phyloP scores from a whole-genome alignment of 2,113 vertebrate genomes.

The Haemorhous mexicanus region DNA sequence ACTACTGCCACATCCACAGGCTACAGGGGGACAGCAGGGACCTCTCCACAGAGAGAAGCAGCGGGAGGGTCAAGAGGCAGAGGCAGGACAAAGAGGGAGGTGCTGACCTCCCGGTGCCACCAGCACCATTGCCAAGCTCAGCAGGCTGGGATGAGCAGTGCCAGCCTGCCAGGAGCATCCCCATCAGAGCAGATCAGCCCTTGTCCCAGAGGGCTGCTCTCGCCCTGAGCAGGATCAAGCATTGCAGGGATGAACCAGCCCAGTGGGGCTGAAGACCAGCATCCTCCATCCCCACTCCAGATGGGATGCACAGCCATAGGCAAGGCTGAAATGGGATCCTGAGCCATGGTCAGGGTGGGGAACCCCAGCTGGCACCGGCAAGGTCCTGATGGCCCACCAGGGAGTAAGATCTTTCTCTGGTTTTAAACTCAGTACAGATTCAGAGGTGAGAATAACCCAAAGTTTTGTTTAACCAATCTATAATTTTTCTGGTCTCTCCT shows the following conservation, averaged over 20 bases:
- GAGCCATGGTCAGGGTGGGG: background rate
- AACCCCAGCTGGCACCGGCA: background rate
- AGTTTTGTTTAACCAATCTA: background rate
- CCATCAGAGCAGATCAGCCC: background rate
- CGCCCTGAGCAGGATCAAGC: background rate
- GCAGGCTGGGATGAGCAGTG: background rate
- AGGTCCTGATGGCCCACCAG: background rate
- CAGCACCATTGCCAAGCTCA: rapidly evolving
- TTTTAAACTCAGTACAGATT: background rate
- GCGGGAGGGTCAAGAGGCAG: background rate
- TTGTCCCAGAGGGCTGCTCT: background rate
- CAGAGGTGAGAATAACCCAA: background rate
- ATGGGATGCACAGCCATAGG: rapidly evolving
- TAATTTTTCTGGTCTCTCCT: background rate
- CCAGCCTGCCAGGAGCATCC: background rate
- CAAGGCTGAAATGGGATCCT: background rate
- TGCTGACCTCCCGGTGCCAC: background rate
- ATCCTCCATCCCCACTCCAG: background rate
- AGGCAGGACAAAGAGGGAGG: background rate
- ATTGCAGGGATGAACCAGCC: background rate
- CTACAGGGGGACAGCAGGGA: background rate
- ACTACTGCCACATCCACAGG: background rate
- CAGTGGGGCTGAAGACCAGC: background rate
- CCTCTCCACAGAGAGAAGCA: background rate
- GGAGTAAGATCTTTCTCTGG: background rate